phyloP scores from a whole-genome alignment of 2,113 vertebrate species.

The Lycaon pictus region DNA sequence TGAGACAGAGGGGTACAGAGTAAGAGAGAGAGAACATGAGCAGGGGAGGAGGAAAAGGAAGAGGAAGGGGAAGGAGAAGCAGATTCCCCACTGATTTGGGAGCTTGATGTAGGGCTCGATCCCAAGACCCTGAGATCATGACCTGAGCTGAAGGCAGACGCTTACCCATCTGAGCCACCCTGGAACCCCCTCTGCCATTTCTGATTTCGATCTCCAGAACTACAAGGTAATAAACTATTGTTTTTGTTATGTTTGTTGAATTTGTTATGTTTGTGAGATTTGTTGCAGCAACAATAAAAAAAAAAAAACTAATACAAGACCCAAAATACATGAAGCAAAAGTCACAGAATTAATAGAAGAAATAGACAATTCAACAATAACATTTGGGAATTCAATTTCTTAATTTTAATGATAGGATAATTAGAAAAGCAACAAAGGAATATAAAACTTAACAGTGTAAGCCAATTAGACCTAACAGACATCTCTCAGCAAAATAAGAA shows the following conservation, averaged over 20 bases:
- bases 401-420: neutral
- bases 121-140: too few species aligned
- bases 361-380: neutral
- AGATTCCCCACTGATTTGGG: too few species aligned
- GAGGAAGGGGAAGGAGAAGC: too few species aligned
- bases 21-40: too few species aligned
- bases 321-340: neutral
- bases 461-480: neutral
- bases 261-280: neutral
- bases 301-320: neutral
- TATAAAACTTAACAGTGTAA: neutral
- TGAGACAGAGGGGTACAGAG: too few species aligned
- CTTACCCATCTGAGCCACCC: too few species aligned
- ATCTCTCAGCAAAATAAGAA: neutral
- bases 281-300: neutral
- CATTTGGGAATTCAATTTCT: neutral
- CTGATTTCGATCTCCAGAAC: neutral
- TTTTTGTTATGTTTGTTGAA: neutral
- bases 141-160: too few species aligned
- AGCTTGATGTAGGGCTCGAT: too few species aligned
- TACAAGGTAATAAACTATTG: neutral
- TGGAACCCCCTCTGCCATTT: neutral
- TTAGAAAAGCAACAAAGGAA: neutral
- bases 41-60: too few species aligned
- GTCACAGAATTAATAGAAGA: neutral